Percentiles rank a stretch among this genome's conserved stretches.
Conservation (phyloP, 2,113 vertebrate species). For the Apeltes quadracus region DNA sequence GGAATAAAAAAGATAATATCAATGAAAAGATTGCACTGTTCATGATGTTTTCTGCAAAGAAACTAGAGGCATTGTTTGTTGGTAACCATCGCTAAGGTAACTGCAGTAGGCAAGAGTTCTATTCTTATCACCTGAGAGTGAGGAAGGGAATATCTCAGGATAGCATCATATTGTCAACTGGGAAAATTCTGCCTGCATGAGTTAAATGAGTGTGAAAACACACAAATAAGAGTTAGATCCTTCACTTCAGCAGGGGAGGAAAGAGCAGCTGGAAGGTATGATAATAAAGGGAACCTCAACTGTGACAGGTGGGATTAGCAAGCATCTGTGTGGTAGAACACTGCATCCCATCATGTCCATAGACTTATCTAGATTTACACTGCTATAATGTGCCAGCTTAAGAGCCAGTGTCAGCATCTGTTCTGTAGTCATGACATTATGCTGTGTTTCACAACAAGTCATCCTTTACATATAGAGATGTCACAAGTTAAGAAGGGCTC, state of each 20-base stretch:
- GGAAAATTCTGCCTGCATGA: slow-evolving; percentile 56
- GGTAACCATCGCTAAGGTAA: slow-evolving; percentile 63
- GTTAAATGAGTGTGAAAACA: slow-evolving; percentile 80
- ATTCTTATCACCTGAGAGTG: slow-evolving; percentile 62
- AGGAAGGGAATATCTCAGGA: slow-evolving; percentile 58
- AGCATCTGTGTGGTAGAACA: slow-evolving; percentile 45
- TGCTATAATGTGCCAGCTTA: slow-evolving; percentile 46
- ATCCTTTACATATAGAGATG: slow-evolving; percentile 35
- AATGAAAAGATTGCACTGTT: slow-evolving; percentile 14
- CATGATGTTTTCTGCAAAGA: slow-evolving; percentile 19
- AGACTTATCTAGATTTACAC: slow-evolving; percentile 54
- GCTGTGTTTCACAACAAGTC: slow-evolving; percentile 42
- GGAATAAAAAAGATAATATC: not conserved
- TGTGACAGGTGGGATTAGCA: slow-evolving; percentile 63
- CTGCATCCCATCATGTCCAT: slow-evolving; percentile 46
- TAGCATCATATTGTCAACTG: slow-evolving; percentile 58
- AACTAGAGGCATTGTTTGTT: slow-evolving; percentile 31
- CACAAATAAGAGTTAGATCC: slow-evolving; percentile 69
- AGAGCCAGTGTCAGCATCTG: slow-evolving; percentile 59
- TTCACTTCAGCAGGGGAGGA: slow-evolving; percentile 44
- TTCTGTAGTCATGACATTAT: slow-evolving; percentile 41
- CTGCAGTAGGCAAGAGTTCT: slow-evolving; percentile 63
- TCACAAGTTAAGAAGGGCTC: not conserved
- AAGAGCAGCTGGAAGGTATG: slow-evolving; percentile 60
- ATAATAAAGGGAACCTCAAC: slow-evolving; percentile 53